Evolutionary conservation across 37 sponge, comb jelly and placozoan genomes (phyloP).

Genomic region (Amphimedon queenslandica): DNA sequence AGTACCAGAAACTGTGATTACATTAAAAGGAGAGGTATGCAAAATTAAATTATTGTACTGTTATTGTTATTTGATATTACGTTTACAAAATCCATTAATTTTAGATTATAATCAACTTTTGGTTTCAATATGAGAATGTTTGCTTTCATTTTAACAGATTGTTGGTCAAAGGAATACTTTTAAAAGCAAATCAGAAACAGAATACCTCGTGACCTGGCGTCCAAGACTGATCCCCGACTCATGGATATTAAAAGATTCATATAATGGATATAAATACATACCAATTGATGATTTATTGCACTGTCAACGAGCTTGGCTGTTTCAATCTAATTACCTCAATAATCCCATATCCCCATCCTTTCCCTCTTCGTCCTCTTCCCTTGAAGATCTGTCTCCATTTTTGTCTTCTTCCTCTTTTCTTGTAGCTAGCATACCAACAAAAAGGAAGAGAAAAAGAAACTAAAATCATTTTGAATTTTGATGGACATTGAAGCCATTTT

Average conservation of each 20-base stretch:
- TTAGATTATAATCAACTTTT: too few relatives aligned
- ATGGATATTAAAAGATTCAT: not conserved
- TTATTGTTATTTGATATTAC: not conserved
- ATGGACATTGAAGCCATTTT: too few relatives aligned
- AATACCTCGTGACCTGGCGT: conserved; percentile 36
- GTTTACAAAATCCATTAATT: not conserved
- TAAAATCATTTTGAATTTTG: too few relatives aligned
- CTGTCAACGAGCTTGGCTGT: too few relatives aligned
- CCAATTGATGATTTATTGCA: not conserved
- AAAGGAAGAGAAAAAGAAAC: too few relatives aligned
- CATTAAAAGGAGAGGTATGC: not conserved
- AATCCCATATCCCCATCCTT: too few relatives aligned
- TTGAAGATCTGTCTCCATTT: too few relatives aligned
- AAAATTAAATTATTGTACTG: conserved; percentile 3
- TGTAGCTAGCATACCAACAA: too few relatives aligned
- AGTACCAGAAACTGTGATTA: not conserved
- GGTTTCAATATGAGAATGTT: conserved; percentile 23
- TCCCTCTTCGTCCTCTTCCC: too few relatives aligned
- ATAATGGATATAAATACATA: not conserved
- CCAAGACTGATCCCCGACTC: conserved; percentile 16
- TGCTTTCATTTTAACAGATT: not conserved
- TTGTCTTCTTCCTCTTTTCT: too few relatives aligned
- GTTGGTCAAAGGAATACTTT: not conserved
- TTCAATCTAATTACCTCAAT: too few relatives aligned
- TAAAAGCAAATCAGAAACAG: conserved; percentile 1